Evolutionary conservation across 2,113 vertebrate species (phyloP).

Genomic region (Pomatorhinus ruficollis): DNA sequence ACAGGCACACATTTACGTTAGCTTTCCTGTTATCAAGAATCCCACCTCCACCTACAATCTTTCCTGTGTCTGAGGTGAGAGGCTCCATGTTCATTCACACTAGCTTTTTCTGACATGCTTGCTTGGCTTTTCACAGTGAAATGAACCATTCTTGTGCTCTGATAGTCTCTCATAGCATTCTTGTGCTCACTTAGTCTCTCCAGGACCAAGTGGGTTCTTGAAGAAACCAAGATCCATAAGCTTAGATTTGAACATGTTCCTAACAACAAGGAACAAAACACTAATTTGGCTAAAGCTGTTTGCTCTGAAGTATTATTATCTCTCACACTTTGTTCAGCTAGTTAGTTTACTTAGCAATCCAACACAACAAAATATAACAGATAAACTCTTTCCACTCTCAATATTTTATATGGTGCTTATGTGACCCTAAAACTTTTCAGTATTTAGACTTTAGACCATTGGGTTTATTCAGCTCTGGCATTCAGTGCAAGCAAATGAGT

Average conservation of each 20-base stretch:
- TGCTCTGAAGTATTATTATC: not conserved
- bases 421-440: not conserved
- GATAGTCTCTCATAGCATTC: too few species aligned
- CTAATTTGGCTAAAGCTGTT: not conserved
- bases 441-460: not conserved
- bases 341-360: not conserved
- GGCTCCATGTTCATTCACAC: not conserved
- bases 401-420: not conserved
- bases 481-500: not conserved
- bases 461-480: not conserved
- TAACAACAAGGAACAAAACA: not conserved
- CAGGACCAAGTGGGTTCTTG: not conserved
- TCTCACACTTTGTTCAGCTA: not conserved
- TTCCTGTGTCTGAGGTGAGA: not conserved
- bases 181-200: not conserved
- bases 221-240: not conserved
- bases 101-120: not conserved
- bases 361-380: not conserved
- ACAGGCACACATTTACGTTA: not conserved
- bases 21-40: not conserved
- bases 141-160: not conserved
- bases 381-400: not conserved
- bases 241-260: not conserved
- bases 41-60: not conserved
- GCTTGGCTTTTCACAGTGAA: not conserved